These are phyloP conservation scores for Pardalotus punctatus DNA, from an alignment of 2,113 vertebrate genomes.

Conservation along the genomic window DNA sequence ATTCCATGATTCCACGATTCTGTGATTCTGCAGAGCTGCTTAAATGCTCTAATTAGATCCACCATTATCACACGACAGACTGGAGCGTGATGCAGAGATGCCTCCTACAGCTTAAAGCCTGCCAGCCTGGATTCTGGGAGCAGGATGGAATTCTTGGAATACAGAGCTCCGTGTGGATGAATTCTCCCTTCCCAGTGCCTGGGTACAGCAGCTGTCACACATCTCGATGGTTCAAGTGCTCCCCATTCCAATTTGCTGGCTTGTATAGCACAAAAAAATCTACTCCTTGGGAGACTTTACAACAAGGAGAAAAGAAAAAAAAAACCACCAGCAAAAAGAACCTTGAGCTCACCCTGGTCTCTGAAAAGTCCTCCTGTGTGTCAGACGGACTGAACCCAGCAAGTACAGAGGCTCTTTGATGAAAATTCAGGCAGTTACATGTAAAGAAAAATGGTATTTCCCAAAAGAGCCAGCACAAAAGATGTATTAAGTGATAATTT, in stretches of 20 bases:
- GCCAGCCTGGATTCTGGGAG: not conserved
- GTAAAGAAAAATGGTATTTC: slow-evolving; percentile 6
- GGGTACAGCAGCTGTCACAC: not conserved
- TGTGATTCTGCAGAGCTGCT: not conserved
- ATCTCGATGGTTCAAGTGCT: not conserved
- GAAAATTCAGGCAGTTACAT: not conserved
- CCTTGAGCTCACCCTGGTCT: not conserved
- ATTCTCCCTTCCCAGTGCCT: not conserved
- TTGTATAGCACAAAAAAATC: not conserved
- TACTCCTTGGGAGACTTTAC: not conserved
- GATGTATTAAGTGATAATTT: slow-evolving; percentile 46
- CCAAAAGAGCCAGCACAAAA: not conserved
- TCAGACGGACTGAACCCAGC: not conserved
- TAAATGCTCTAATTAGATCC: not conserved
- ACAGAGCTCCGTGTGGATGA: not conserved
- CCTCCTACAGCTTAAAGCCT: not conserved
- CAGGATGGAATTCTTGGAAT: not conserved
- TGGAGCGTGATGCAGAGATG: not conserved
- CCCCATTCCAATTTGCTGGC: not conserved
- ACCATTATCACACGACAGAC: not conserved
- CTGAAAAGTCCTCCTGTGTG: not conserved
- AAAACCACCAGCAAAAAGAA: not conserved
- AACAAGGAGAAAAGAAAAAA: not conserved
- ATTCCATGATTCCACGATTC: accelerated
- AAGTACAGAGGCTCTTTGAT: slow-evolving; percentile 3